Evolutionary conservation across 1,140 invertebrate genomes (phyloP).

Genomic region (Asobara japonica): DNA sequence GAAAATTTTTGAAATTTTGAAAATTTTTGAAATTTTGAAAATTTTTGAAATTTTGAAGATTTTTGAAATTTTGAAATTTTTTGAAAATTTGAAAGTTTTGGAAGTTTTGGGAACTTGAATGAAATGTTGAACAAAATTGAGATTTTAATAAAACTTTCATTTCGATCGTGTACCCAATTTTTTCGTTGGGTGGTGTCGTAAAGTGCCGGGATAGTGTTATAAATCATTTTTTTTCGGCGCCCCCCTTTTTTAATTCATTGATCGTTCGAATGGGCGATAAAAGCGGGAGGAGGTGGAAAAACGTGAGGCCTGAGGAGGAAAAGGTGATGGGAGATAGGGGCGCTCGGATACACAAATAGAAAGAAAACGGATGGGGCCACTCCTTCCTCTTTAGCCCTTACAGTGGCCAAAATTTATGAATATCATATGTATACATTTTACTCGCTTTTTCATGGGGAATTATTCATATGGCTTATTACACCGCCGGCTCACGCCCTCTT

Average conservation of each 20-base stretch:
- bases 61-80: too few species aligned
- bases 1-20: too few species aligned
- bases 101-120: too few species aligned
- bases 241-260: conserved; percentile 19
- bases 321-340: conserved; percentile 5
- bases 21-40: too few species aligned
- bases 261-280: conserved; percentile 13
- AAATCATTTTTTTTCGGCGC: background rate
- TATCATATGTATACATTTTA: conserved; percentile 4
- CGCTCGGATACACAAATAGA: background rate
- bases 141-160: too few species aligned
- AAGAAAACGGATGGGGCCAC: background rate
- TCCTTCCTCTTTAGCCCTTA: background rate
- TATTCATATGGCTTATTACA: conserved; percentile 30
- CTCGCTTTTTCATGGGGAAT: conserved; percentile 21
- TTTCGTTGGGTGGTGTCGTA: background rate
- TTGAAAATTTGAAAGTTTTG: too few species aligned
- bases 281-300: background rate
- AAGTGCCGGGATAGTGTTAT: conserved; percentile 11
- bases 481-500: background rate
- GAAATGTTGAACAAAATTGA: too few species aligned
- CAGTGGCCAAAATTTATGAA: conserved; percentile 13
- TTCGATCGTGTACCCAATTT: too few species aligned
- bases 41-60: too few species aligned
- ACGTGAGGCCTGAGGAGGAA: background rate